These are phyloP conservation scores for Hycleus cichorii DNA, from an alignment of 1,140 invertebrate species.

Conservation along the genomic window DNA sequence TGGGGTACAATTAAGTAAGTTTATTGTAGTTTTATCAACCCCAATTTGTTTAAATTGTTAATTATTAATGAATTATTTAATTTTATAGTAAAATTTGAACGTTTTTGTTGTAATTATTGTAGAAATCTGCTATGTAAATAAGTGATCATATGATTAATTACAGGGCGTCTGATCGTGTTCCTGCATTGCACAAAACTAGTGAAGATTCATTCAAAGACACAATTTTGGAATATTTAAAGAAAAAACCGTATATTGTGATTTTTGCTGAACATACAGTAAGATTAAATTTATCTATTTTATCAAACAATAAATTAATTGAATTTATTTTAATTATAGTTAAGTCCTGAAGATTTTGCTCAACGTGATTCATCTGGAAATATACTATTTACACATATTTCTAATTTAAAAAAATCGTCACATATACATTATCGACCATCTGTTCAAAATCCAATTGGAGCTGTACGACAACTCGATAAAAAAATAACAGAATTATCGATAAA, in stretches of 20 bases:
- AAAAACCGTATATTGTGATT: constrained; percentile 29
- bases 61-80: background rate
- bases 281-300: background rate
- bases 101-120: background rate
- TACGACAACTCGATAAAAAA: constrained; percentile 26
- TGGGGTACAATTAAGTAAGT: constrained; percentile 37
- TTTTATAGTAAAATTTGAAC: background rate
- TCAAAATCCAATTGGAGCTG: constrained; percentile 31
- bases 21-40: constrained; percentile 10
- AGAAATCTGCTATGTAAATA: background rate
- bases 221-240: constrained; percentile 27
- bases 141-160: constrained; percentile 26
- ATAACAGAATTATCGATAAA: constrained; percentile 26
- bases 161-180: constrained; percentile 27
- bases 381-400: constrained; percentile 23
- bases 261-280: constrained; percentile 38
- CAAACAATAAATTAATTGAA: background rate
- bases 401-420: constrained; percentile 23
- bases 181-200: constrained; percentile 33
- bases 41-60: background rate
- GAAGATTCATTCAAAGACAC: constrained; percentile 36
- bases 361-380: constrained; percentile 25
- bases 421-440: constrained; percentile 36
- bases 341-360: constrained; percentile 39
- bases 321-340: constrained; percentile 29